Conservation (phyloP, 2,888 invertebrate genomes). For the Steinernema carpocapsae region DNA sequence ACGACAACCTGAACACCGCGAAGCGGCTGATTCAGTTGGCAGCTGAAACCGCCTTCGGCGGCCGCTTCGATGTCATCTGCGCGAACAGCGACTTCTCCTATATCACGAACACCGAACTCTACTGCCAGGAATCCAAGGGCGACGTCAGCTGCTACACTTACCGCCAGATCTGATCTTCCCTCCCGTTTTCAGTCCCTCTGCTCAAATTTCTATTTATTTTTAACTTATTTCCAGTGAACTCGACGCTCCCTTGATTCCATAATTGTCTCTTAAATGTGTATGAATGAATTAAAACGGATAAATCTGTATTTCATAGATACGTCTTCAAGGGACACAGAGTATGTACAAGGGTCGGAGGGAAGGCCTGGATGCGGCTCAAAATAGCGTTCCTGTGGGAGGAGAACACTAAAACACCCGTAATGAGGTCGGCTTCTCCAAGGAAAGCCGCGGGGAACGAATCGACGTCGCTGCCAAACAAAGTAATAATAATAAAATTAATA, state of each 20-base stretch:
- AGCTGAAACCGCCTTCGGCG: slow-evolving; percentile 67
- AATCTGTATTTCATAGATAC: not conserved
- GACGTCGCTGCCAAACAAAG: not conserved
- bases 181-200: not conserved
- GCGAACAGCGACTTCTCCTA: slow-evolving; percentile 66
- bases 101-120: slow-evolving; percentile 67
- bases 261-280: not conserved
- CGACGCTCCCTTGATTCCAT: not conserved
- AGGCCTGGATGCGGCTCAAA: not conserved
- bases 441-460: slow-evolving; percentile 8
- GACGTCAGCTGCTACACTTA: slow-evolving; percentile 66
- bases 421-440: not conserved
- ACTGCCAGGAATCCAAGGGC: slow-evolving; percentile 64
- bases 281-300: not conserved
- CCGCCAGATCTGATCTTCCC: slow-evolving; percentile 57
- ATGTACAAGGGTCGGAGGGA: not conserved
- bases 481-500: slow-evolving; percentile 2
- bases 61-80: slow-evolving; percentile 64
- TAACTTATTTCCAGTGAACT: slow-evolving; percentile 14
- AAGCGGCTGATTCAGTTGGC: slow-evolving; percentile 66
- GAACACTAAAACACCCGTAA: slow-evolving; percentile 1
- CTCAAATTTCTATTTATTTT: slow-evolving; percentile 28
- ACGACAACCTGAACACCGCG: slow-evolving; percentile 65
- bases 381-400: not conserved
- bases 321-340: not conserved